Conservation (phyloP, 2,888 invertebrate genomes). For the Pammene aurita region DNA sequence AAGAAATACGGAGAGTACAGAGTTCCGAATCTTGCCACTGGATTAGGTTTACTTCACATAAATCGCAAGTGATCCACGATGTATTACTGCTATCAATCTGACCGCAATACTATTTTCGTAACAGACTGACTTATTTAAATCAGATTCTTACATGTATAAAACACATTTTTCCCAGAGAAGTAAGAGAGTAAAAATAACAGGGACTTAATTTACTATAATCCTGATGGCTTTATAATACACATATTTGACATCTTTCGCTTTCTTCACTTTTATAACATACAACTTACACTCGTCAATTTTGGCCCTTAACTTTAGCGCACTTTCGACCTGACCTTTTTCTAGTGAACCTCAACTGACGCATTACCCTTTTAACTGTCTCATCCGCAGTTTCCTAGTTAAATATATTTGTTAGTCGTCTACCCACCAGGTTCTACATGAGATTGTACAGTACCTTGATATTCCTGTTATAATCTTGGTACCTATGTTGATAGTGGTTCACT, state of each 20-base stretch:
- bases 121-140: neutral
- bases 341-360: too few relatives aligned
- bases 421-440: neutral
- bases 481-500: neutral
- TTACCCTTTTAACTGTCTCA: too few relatives aligned
- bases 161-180: neutral
- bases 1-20: neutral
- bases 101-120: conserved; percentile 17
- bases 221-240: too few relatives aligned
- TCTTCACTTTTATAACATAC: too few relatives aligned
- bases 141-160: neutral
- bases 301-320: too few relatives aligned
- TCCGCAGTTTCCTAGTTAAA: too few relatives aligned
- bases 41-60: conserved; percentile 18
- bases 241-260: too few relatives aligned
- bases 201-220: too few relatives aligned
- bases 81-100: conserved; percentile 34
- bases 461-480: neutral
- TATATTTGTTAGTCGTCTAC: too few relatives aligned
- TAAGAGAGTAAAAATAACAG: too few relatives aligned
- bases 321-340: too few relatives aligned
- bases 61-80: conserved; percentile 28
- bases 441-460: neutral
- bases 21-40: neutral
- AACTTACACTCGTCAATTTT: too few relatives aligned